These are phyloP conservation scores for Drosophila arawakana DNA, from an alignment of 1,140 invertebrate genomes.

Conservation along the genomic window DNA sequence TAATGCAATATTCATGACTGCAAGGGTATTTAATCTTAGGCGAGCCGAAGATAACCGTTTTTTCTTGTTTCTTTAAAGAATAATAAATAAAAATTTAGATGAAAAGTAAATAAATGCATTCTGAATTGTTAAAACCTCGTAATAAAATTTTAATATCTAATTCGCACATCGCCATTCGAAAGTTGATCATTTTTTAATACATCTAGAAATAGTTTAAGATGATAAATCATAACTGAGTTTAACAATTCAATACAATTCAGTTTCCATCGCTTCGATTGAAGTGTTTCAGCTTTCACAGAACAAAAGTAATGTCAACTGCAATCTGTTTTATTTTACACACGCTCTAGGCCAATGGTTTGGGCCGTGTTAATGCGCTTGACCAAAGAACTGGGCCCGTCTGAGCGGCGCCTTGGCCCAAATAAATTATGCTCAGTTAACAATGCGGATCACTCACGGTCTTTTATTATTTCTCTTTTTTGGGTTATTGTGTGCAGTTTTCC, in stretches of 20 bases:
- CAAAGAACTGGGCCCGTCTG: slow-evolving; percentile 34
- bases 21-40: too few species aligned
- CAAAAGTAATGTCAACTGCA: not conserved
- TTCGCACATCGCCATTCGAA: too few species aligned
- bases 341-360: not conserved
- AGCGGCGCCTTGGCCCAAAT: slow-evolving; percentile 70
- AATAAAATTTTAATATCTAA: too few species aligned
- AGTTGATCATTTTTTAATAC: too few species aligned
- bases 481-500: slow-evolving; percentile 60
- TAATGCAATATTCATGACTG: too few species aligned
- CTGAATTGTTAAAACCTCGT: too few species aligned
- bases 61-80: too few species aligned
- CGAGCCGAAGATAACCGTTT: too few species aligned
- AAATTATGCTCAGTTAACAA: slow-evolving; percentile 75
- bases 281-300: not conserved
- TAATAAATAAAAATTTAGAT: too few species aligned
- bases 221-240: too few species aligned
- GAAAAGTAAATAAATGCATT: too few species aligned
- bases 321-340: not conserved
- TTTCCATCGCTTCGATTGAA: not conserved
- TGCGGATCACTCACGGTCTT: slow-evolving; percentile 38
- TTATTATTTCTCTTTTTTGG: slow-evolving; percentile 6
- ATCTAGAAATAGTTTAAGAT: too few species aligned
- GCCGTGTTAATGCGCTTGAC: not conserved
- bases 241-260: not conserved